A percentile compares a stretch with the other conserved stretches of the same genome.
Conservation (phyloP, 1,140 invertebrate genomes). For the Euwallacea fornicatus region DNA sequence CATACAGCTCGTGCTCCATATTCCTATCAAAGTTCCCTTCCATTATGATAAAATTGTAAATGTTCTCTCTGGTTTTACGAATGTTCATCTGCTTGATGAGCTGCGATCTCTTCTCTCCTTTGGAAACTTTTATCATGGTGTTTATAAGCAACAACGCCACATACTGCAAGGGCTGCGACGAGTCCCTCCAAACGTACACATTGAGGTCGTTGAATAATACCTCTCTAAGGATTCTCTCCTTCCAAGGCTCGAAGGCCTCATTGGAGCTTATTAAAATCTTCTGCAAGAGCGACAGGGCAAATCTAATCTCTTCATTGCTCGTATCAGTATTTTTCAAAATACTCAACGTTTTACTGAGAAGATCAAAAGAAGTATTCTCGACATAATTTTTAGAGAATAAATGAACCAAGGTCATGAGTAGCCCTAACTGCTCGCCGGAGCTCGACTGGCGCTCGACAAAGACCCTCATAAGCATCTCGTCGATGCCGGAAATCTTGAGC, state of each 20-base stretch:
- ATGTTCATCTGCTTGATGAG: constrained; percentile 47
- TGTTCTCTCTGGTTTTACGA: constrained; percentile 41
- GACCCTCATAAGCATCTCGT: constrained; percentile 34
- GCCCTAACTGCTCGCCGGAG: constrained; percentile 38
- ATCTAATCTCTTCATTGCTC: constrained; percentile 37
- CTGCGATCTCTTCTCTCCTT: constrained; percentile 41
- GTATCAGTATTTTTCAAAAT: constrained; percentile 40
- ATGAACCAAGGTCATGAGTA: constrained; percentile 43
- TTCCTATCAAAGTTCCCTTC: constrained; percentile 36
- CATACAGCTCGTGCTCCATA: constrained; percentile 47
- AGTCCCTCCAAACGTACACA: constrained; percentile 36
- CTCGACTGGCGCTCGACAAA: constrained; percentile 34
- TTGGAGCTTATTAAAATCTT: constrained; percentile 44
- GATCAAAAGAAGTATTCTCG: constrained; percentile 27
- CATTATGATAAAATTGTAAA: constrained; percentile 47
- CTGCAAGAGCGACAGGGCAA: constrained; percentile 43
- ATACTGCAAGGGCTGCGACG: constrained; percentile 41
- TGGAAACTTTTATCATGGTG: constrained; percentile 43
- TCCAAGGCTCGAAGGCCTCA: constrained; percentile 39
- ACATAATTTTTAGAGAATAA: constrained; percentile 44
- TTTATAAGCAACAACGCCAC: constrained; percentile 44
- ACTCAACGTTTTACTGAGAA: constrained; percentile 42
- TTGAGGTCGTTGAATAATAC: constrained; percentile 39
- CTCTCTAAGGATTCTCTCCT: constrained; percentile 42
- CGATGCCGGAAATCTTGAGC: constrained; percentile 30